Evolutionary conservation across 2,113 vertebrate species (phyloP), one percentile per base, ranked within the genome.

Genomic region (Salvelinus namaycush): DNA sequence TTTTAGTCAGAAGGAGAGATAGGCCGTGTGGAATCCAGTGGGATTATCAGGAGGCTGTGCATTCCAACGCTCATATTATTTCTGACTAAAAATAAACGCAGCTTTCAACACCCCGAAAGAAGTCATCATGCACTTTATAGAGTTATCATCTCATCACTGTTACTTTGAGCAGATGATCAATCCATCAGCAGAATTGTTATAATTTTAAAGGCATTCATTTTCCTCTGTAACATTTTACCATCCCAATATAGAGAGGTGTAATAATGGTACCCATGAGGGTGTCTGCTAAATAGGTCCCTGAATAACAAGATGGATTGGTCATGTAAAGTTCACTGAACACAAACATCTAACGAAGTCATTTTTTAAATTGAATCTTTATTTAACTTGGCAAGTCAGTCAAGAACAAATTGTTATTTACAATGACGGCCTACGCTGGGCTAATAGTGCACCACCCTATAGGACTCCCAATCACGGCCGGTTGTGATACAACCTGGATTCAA

Each of bases 1-100:
- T 91, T 89, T 82, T 88, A 89, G 83, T 82, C 79, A 69, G 29
- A n/a, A 79, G 83, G 31, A 79, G 68, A 86, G 83, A 80, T 78
- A 11, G 75, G 70, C 77, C 60, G 68, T 68, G 75, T 81, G 85
- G 88, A 91, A 90, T 87, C 76, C 80, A 83, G 66, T 16, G 2
- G 77, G 84, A 89, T 88, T 88, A 90, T 89, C 87, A 79, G 72
- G 66, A 72, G 27, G 22, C 54, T 79, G 60, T 57, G 51, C 80
- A 88, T 79, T 76, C 77, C 78, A 81, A 62, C 9, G 34, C 72
- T 75, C 64, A 77, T 75, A 64, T 84, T 80, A 84, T 60, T 60
- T 74, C 48, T 29, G 22, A 68, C 75, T 83, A 85, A 89, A 87
- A 83, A 81, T 88, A 88, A 81, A 79, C 68, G 14, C 5, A 8